Evolutionary conservation across 2,797 vertebrate genomes (phyloP).

Genomic region (Eospalax fontanierii): DNA sequence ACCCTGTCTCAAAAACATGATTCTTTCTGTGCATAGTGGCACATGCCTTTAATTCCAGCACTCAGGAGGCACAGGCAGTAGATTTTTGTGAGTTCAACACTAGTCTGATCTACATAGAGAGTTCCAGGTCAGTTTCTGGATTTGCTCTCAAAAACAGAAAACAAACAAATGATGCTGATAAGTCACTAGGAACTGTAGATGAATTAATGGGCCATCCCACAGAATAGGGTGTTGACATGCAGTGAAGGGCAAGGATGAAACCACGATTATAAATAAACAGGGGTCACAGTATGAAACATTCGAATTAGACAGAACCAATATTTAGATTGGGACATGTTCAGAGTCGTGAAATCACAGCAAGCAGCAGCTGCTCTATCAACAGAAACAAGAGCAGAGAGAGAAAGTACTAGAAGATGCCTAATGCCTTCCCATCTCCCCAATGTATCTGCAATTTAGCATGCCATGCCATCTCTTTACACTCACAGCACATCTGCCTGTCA

Average conservation of each 20-base stretch:
- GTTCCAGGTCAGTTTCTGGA: too few relatives aligned
- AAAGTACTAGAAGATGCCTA: background rate
- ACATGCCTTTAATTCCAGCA: too few relatives aligned
- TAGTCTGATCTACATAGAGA: too few relatives aligned
- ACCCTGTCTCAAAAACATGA: too few relatives aligned
- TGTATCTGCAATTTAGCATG: background rate
- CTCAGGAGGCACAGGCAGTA: too few relatives aligned
- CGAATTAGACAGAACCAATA: background rate
- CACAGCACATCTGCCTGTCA: background rate
- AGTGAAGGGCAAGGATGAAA: background rate
- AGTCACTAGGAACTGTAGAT: background rate
- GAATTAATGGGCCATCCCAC: background rate
- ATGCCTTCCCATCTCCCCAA: background rate
- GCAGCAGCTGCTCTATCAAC: background rate
- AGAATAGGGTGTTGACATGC: background rate
- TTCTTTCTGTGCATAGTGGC: too few relatives aligned
- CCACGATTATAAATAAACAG: background rate
- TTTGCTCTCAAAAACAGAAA: too few relatives aligned
- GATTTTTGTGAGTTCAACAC: too few relatives aligned
- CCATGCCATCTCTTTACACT: background rate
- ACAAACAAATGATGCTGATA: too few relatives aligned
- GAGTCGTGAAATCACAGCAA: background rate
- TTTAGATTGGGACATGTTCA: background rate
- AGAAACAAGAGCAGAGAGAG: background rate
- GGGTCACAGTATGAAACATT: background rate